Evolutionary conservation across 1,140 invertebrate species (phyloP), one percentile per base, ranked within the genome.

Genomic region (Pseudoatta argentina): DNA sequence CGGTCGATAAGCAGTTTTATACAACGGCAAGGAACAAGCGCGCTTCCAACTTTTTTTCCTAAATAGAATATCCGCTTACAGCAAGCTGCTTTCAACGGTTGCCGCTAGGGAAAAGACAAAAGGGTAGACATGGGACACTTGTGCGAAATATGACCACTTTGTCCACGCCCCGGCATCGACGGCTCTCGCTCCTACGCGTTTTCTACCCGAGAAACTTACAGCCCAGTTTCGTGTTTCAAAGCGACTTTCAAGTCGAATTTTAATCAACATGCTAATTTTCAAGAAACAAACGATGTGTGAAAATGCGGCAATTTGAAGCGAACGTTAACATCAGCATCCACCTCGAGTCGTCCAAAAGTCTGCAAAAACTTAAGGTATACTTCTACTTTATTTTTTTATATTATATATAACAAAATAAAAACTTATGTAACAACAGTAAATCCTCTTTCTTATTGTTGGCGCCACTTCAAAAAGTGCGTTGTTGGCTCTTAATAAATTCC

Each of bases 61-160:
- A 92, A 93, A 90, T 92, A 89, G 87, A 92, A 88, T 91, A 91
- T 93, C 92, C 91, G 92, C 91, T 93, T 92, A 91, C 88, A 81
- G 86, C 87, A 78, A 89, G 89, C 73, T 89, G 88, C 88, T 90
- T 90, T 90, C 89, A 90, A 87, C 78, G 27, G 59, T 72, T 61
- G 88, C 48, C 82, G 57, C 73, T 78, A 78, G 59, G 34, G 73
- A 85, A 85, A 85, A 85, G 82, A 78, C 59, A 85, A 89, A 89
- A 90, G 79, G 53, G 71, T 71, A 78, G 83, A 90, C 67, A 83
- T 83, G 89, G 89, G 81, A 87, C 81, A 90, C 79, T 83, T 75
- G 66, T 69, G 79, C 79, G 79, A 83, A 83, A 83, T 83, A 83
- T 83, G 79, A 83, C 79, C 79, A 83, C 79, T 83, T 83, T 83